A percentile compares a stretch with the other conserved stretches of the same genome.
phyloP scores from a whole-genome alignment of 2,797 vertebrate species.

The Spea hammondii region DNA sequence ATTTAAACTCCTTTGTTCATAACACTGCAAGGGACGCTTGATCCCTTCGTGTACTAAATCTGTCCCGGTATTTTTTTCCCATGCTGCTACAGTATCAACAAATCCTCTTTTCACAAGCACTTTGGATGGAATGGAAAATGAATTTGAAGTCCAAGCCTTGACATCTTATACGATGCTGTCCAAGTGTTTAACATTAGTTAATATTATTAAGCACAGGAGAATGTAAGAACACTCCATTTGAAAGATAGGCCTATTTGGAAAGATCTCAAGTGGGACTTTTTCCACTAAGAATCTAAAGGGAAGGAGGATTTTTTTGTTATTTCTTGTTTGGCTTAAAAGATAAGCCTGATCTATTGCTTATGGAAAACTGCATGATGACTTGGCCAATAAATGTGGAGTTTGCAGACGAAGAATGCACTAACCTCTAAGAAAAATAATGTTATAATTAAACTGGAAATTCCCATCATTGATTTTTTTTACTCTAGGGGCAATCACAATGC shows the following conservation, averaged over 20 bases:
- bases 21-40: conserved; percentile 58
- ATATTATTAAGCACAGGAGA: conserved; percentile 31
- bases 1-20: conserved; percentile 60
- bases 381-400: conserved; percentile 11
- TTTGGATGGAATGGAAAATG: conserved; percentile 56
- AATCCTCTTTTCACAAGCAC: conserved; percentile 53
- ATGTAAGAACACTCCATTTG: neutral
- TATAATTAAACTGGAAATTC: neutral
- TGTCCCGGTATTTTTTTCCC: conserved; percentile 61
- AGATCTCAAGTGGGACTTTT: conserved; percentile 47
- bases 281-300: conserved; percentile 42
- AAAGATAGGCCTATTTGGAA: conserved; percentile 42
- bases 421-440: conserved; percentile 13
- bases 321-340: conserved; percentile 36
- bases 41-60: conserved; percentile 62
- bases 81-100: conserved; percentile 60
- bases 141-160: conserved; percentile 8
- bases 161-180: conserved; percentile 3
- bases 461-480: no score
- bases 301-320: conserved; percentile 27
- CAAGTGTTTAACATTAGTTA: conserved; percentile 11
- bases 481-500: no score
- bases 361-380: neutral
- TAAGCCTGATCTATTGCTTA: conserved; percentile 31
- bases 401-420: conserved; percentile 5